Evolutionary conservation across 2,888 invertebrate genomes (phyloP), one percentile per base, ranked within the genome.

Genomic region (Mesoligia furuncula): DNA sequence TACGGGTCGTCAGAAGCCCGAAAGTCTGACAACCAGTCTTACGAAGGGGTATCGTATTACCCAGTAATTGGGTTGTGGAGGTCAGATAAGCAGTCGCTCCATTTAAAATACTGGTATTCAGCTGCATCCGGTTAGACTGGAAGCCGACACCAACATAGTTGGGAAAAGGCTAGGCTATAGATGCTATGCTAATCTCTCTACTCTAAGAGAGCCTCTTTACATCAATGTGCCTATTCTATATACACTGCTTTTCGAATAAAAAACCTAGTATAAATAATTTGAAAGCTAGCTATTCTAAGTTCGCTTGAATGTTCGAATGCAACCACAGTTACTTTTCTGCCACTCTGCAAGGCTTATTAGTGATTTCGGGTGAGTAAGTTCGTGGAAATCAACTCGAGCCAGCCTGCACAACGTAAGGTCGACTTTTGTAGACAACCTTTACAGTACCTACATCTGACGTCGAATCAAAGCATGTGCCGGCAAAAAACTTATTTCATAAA

Each of bases 401-500:
- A 54, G 24, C 11, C 11, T 24, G 54, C 24, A 3, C 11, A n/a
- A 57, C n/a, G 13, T 57, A n/a, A n/a, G 54, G 11, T 54, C n/a
- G 54, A 57, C n/a, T 57, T 57, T 57, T 24, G 9, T 4, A 54
- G 24, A 24, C 54, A n/a, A n/a, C n/a, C 54, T 11, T n/a, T n/a
- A 57, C 36, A 54, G n/a, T n/a, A n/a, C 1, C 6, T 11, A 73
- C 7, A 51, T 24, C 2, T 42, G 11, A 8, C 17, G 45, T 59
- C n/a, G 24, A 75, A 42, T 65, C 57, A 57, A 65, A n/a, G 13
- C n/a, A 65, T 36, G 2, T 42, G 42, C 6, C 1, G 39, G 5
- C 65, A 83, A 79, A 66, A 79, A 79, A 45, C 27, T 31, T 54
- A 83, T 54, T 66, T 45, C 77, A 45, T 8, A 66, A 79, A 66